phyloP scores from a whole-genome alignment of 2,888 invertebrate species.

The Lymantria dispar region DNA sequence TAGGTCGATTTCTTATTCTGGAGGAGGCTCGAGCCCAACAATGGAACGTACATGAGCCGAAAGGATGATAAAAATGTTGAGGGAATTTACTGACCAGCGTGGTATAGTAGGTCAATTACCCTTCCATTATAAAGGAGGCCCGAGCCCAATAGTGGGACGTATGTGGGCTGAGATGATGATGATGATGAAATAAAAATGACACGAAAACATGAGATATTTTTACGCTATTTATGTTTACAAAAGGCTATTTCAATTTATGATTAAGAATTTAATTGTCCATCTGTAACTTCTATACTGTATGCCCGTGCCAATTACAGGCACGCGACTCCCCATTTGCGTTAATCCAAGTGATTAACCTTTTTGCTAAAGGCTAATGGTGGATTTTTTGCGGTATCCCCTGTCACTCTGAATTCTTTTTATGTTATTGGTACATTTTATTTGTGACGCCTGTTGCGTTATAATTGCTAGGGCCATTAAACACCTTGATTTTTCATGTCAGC shows the following conservation, averaged over 20 bases:
- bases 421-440: slow-evolving; percentile 32
- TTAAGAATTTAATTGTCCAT: slow-evolving; percentile 8
- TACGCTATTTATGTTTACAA: background rate
- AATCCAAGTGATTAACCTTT: slow-evolving; percentile 63
- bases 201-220: too few species aligned
- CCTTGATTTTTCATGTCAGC: slow-evolving; percentile 17
- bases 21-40: too few species aligned
- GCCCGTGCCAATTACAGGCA: slow-evolving; percentile 52
- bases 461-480: slow-evolving; percentile 16
- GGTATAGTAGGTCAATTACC: too few species aligned
- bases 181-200: too few species aligned
- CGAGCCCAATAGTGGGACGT: too few species aligned
- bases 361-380: slow-evolving; percentile 45
- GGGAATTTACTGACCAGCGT: too few species aligned
- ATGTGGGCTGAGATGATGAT: too few species aligned
- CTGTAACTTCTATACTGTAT: slow-evolving; percentile 20
- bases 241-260: background rate
- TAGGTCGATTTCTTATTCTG: too few species aligned
- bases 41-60: too few species aligned
- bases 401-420: slow-evolving; percentile 35
- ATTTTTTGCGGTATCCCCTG: slow-evolving; percentile 41
- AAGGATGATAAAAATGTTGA: too few species aligned
- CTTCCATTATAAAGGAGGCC: too few species aligned
- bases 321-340: slow-evolving; percentile 54
- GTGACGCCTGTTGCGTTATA: slow-evolving; percentile 34